Evolutionary conservation across 2,113 vertebrate species (phyloP), one percentile per base, ranked within the genome.

Genomic region (Gallinago undulata): DNA sequence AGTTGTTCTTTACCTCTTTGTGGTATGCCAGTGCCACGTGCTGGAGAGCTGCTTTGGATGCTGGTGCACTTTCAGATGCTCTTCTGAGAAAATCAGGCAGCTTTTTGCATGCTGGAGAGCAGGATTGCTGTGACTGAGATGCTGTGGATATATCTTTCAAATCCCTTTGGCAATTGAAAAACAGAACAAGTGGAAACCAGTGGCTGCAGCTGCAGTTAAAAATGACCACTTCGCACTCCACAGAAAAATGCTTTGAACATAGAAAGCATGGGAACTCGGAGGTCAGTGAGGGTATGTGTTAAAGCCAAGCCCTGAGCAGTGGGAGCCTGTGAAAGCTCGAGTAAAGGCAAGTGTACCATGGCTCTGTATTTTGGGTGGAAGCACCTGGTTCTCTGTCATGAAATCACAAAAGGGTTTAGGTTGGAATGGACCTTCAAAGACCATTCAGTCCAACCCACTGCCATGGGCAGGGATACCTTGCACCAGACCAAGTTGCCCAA

Each of bases 1-100:
- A 80, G 43, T 56, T 95, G 87, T 95, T 77, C 53, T 81, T 90
- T 89, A 90, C 51, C 56, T 95, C 60, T 59, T 60, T 82, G 77
- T 64, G 63, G 28, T 41, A 50, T 89, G 59, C 55, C 70, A 72
- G 35, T 79, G 73, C 66, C 73, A 22, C 0, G 2, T 95, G 50
- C 80, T 94, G 41, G 80, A 68, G 56, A 89, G 56, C 73, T 72
- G 69, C 35, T 89, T 66, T 86, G 76, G 25, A 4, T 86, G 51
- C 28, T 81, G n/a, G 10, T 93, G 60, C 33, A 73, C 50, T 78
- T 89, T 74, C 55, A 72, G 78, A 68, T 18, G 16, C 75, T 88
- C 28, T 59, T 69, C 45, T 43, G 79, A 64, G 85, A 0, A 2
- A 56, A 59, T 53, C 13, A 13, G 64, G 50, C 57, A 78, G 48